Conservation (phyloP, 1,140 invertebrate genomes). For the Vanessa atalanta region DNA sequence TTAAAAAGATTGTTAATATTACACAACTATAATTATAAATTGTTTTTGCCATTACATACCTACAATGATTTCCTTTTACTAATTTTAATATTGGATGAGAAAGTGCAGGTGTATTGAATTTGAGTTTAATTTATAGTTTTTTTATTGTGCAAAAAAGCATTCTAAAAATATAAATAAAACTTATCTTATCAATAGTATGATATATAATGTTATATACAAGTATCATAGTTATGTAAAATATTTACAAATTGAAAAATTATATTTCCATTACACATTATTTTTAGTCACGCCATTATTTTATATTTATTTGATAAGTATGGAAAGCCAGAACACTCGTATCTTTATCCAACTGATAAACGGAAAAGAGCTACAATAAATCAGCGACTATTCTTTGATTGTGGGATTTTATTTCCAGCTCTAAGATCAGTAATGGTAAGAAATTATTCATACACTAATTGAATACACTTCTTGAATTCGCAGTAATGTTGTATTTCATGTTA, state of each 20-base stretch:
- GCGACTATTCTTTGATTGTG: conserved; percentile 82
- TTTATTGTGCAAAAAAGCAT: not conserved
- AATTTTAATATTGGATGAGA: too few relatives aligned
- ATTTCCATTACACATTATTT: conserved; percentile 33
- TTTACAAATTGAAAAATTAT: too few relatives aligned
- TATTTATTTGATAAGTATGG: conserved; percentile 83
- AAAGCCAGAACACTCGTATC: conserved; percentile 69
- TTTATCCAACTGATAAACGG: conserved; percentile 82
- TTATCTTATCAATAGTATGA: too few relatives aligned
- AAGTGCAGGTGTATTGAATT: too few relatives aligned
- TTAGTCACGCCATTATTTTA: conserved; percentile 82
- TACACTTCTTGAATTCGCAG: not conserved
- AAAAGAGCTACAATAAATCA: conserved; percentile 81
- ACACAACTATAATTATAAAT: too few relatives aligned
- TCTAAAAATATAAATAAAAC: conserved; percentile 8
- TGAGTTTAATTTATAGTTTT: not conserved
- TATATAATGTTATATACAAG: too few relatives aligned
- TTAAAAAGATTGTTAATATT: too few relatives aligned
- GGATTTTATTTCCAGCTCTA: conserved; percentile 76
- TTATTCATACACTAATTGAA: not conserved
- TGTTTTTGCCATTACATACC: too few relatives aligned
- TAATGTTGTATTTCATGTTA: too few relatives aligned
- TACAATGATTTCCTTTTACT: too few relatives aligned
- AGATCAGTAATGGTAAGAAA: conserved; percentile 62
- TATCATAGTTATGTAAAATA: not conserved